phyloP scores from a whole-genome alignment of 1,140 invertebrate genomes.

The Drosophila cardini region DNA sequence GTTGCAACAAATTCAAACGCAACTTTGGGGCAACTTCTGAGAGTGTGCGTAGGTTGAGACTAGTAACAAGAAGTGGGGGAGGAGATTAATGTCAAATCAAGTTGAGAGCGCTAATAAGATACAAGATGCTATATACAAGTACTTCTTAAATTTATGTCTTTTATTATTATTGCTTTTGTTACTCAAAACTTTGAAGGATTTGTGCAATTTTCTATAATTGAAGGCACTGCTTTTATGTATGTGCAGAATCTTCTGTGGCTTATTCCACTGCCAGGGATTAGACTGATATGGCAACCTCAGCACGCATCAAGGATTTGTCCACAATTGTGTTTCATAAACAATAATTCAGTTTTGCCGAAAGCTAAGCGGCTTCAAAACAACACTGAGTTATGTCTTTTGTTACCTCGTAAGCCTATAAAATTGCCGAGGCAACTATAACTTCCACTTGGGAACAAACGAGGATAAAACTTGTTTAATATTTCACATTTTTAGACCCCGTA shows the following conservation, averaged over 20 bases:
- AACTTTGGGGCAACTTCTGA: constrained; percentile 10
- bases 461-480: background rate
- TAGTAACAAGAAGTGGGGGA: constrained; percentile 4
- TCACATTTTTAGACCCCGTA: no score
- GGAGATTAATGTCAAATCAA: constrained; percentile 70
- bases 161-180: constrained; percentile 41
- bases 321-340: background rate
- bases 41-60: constrained; percentile 7
- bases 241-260: constrained; percentile 54
- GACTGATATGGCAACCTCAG: constrained; percentile 15
- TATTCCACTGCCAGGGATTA: constrained; percentile 27
- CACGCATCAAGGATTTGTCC: constrained; percentile 23
- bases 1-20: constrained; percentile 40
- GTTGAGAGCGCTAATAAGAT: constrained; percentile 76
- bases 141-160: constrained; percentile 33
- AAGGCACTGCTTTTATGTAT: constrained; percentile 21
- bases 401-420: background rate
- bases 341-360: constrained; percentile 1
- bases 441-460: background rate
- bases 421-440: background rate
- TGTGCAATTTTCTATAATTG: constrained; percentile 77
- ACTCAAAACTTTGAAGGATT: constrained; percentile 70
- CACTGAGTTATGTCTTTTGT: background rate
- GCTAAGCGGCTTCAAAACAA: background rate
- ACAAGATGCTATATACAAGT: constrained; percentile 36